phyloP scores from a whole-genome alignment of 1,140 invertebrate species.

The Drosophila burlai region DNA sequence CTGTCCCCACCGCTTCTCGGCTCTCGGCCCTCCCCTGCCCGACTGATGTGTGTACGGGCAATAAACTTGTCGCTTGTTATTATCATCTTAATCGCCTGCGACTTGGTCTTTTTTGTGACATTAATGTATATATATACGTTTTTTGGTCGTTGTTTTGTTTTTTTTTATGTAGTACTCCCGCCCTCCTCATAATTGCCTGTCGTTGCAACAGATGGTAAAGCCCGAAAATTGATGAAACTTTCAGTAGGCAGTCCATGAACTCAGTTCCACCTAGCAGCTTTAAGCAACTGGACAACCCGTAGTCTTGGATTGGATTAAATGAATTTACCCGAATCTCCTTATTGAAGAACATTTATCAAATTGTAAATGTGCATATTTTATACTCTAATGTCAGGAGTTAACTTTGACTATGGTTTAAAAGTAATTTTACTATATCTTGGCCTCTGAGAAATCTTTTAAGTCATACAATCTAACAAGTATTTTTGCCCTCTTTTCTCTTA shows the following conservation, averaged over 20 bases:
- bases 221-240: conserved; percentile 67
- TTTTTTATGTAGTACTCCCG: conserved; percentile 35
- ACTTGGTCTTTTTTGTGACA: conserved; percentile 54
- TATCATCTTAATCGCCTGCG: conserved; percentile 82
- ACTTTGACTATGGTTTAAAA: background rate
- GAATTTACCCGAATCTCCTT: conserved; percentile 53
- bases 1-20: background rate
- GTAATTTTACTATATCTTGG: background rate
- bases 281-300: conserved; percentile 42
- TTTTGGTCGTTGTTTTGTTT: background rate
- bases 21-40: conserved; percentile 7
- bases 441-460: background rate
- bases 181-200: conserved; percentile 71
- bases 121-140: conserved; percentile 53
- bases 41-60: conserved; percentile 65
- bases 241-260: conserved; percentile 48
- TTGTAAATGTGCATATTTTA: conserved; percentile 18
- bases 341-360: conserved; percentile 67
- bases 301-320: conserved; percentile 34
- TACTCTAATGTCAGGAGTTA: background rate
- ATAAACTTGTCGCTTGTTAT: conserved; percentile 84
- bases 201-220: conserved; percentile 73
- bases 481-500: too few relatives aligned
- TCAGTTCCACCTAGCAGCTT: conserved; percentile 7
- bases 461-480: background rate